Evolutionary conservation across 2,797 vertebrate species (phyloP).

Genomic region (Phoebastria nigripes): DNA sequence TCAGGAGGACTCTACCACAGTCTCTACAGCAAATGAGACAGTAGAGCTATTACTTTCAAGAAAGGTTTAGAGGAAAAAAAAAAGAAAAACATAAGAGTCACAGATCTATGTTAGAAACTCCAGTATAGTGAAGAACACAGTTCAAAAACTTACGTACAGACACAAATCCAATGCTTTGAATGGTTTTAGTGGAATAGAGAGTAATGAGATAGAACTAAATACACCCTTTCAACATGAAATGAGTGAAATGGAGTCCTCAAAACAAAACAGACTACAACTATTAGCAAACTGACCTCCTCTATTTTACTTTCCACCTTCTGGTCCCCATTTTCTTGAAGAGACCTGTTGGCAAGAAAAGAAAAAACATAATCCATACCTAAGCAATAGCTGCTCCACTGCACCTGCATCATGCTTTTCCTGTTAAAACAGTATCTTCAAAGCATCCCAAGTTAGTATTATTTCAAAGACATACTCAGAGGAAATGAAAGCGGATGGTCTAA

Average conservation of each 20-base stretch:
- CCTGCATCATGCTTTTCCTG: neutral
- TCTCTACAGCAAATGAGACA: neutral
- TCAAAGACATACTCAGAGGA: neutral
- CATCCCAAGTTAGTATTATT: neutral
- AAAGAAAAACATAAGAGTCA: neutral
- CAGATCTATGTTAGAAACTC: neutral
- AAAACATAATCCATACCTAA: neutral
- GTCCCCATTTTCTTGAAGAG: constrained; percentile 91
- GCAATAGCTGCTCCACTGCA: neutral
- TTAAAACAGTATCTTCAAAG: neutral
- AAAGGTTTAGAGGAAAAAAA: neutral
- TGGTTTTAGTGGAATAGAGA: neutral
- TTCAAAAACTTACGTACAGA: neutral
- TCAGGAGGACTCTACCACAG: neutral
- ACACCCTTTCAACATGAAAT: neutral
- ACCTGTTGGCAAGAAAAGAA: constrained; percentile 75
- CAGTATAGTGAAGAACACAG: neutral
- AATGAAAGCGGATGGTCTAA: neutral
- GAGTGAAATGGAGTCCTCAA: neutral
- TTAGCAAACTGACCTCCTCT: constrained; percentile 87
- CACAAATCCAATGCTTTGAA: neutral
- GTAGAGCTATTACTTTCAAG: neutral
- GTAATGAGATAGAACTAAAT: neutral
- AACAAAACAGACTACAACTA: neutral
- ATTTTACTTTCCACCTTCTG: constrained; percentile 91